Conservation (phyloP, 2,113 vertebrate species). For the Microcebus murinus region DNA sequence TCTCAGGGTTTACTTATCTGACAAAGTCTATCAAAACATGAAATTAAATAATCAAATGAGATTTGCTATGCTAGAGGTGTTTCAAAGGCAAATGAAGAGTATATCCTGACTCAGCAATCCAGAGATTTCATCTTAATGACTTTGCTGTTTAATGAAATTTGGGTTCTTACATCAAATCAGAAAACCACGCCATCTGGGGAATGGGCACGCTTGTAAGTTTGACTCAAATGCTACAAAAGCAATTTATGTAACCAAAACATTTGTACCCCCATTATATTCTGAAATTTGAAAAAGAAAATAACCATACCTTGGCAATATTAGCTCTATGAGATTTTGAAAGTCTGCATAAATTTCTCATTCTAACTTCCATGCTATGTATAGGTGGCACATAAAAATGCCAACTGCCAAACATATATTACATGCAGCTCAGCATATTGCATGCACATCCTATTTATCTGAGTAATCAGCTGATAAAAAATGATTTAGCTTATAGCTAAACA, state of each 20-base stretch:
- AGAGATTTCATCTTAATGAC: not conserved
- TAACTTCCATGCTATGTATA: not conserved
- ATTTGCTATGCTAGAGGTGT: not conserved
- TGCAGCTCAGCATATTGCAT: not conserved
- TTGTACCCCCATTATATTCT: too few relatives aligned
- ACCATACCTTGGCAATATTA: not conserved
- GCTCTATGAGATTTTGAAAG: not conserved
- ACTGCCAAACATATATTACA: not conserved
- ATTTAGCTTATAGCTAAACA: not conserved
- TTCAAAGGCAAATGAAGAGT: constrained; percentile 9
- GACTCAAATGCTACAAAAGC: too few relatives aligned
- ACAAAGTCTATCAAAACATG: not conserved
- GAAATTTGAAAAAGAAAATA: not conserved
- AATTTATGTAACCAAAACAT: too few relatives aligned
- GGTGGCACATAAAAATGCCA: not conserved
- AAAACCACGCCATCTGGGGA: not conserved
- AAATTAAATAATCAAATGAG: constrained; percentile 8
- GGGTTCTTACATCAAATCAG: not conserved
- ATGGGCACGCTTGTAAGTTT: too few relatives aligned
- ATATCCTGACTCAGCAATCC: not conserved
- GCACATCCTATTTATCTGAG: not conserved
- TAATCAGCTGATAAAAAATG: not conserved
- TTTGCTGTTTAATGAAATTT: not conserved
- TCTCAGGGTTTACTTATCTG: not conserved
- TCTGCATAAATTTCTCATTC: not conserved